These are phyloP conservation scores for Asarcornis scutulata DNA, from an alignment of 2,113 vertebrate species.

Conservation along the genomic window DNA sequence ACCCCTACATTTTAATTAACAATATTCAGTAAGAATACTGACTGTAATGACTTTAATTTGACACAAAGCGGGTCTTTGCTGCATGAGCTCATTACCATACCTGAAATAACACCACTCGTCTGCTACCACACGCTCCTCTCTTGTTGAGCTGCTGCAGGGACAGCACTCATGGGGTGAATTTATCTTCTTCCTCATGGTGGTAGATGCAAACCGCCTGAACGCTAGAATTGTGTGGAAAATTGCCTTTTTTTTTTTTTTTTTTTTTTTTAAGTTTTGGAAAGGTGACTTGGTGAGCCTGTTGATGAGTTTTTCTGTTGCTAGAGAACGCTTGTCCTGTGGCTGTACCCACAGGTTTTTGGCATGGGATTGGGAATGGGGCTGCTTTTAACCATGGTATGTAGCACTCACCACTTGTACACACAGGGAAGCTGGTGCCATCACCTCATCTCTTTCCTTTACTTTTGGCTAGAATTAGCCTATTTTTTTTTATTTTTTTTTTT, in stretches of 20 bases:
- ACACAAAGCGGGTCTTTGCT: not conserved
- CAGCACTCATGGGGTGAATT: not conserved
- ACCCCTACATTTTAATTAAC: not conserved
- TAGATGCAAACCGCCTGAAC: not conserved
- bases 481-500: not conserved
- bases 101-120: not conserved
- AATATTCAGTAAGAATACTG: not conserved
- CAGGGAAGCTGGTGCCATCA: not conserved
- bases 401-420: not conserved
- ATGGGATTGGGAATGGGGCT: not conserved
- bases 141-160: not conserved
- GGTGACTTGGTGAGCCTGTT: rapidly evolving
- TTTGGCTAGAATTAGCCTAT: not conserved
- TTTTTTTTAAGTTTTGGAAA: not conserved
- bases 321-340: not conserved
- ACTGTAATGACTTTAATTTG: not conserved
- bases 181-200: not conserved
- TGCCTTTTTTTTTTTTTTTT: too few species aligned
- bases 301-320: not conserved
- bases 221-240: not conserved
- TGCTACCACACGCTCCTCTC: not conserved
- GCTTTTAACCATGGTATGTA: rapidly evolving
- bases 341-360: not conserved
- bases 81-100: not conserved
- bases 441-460: not conserved